phyloP scores from a whole-genome alignment of 2,888 invertebrate genomes.

The Leptodirus hochenwartii region DNA sequence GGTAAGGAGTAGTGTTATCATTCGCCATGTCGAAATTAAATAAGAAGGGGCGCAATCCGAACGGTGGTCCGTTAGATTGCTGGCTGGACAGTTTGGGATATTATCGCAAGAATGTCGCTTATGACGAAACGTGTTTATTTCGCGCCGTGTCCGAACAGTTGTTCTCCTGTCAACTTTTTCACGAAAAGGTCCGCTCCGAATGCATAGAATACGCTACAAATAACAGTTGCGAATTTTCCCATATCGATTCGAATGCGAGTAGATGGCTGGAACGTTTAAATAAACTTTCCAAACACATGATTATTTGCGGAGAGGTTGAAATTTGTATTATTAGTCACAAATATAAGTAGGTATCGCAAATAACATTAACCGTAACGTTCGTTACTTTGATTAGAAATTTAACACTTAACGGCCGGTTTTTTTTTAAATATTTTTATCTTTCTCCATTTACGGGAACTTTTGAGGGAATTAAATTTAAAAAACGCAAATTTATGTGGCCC shows the following conservation, averaged over 20 bases:
- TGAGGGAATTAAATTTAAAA: no score
- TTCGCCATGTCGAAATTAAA: conserved; percentile 15
- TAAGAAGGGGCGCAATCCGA: conserved; percentile 21
- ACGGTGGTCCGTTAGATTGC: conserved; percentile 38
- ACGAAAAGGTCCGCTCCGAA: conserved; percentile 52
- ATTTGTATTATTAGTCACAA: conserved; percentile 22
- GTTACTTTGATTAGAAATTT: neutral
- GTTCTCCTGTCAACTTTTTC: conserved; percentile 48
- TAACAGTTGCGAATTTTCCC: conserved; percentile 41
- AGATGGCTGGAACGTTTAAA: conserved; percentile 21
- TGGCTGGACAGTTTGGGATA: conserved; percentile 65
- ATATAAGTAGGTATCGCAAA: conserved; percentile 19
- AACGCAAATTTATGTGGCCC: conserved; percentile 41
- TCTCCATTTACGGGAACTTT: no score
- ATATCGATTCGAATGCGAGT: conserved; percentile 18
- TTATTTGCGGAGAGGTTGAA: conserved; percentile 24
- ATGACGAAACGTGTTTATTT: conserved; percentile 78
- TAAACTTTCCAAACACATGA: conserved; percentile 24
- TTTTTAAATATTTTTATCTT: no score
- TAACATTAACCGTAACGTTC: conserved; percentile 3
- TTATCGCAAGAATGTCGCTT: conserved; percentile 74
- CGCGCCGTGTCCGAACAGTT: conserved; percentile 74
- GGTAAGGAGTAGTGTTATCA: no score
- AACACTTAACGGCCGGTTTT: neutral
- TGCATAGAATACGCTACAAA: conserved; percentile 55